Base-by-base conservation (phyloP, 2,113 vertebrate species). In the Ptilorrhoa leucosticta region DNA sequence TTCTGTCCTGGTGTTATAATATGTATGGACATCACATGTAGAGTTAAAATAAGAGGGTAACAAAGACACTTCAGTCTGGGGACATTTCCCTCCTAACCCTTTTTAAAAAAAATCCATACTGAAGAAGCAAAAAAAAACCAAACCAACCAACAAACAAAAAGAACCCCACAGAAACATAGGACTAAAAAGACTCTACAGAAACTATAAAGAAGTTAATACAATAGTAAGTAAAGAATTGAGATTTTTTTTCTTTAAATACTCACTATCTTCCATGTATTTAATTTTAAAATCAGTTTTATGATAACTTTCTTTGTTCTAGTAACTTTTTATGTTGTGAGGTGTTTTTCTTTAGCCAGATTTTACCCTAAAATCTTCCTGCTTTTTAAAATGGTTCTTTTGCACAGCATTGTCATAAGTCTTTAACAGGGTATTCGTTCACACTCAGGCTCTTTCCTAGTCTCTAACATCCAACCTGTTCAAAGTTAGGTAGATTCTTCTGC, bases 121-220 rank as follows among this genome's bases (percentile, higher is more conserved):
- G 18, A 56, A 24, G 7, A 60, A 45, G 7, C 1, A 1, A 3
- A 8, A 15, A 40, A 15, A 44, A 28, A 6, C 3, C 27, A 17
- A 28, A 2, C 7, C 11, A 48, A 14, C 11, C 1, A 27, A 18
- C 8, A 24, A 80, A 72, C 3, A 7, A 35, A 71, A 23, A 7
- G 20, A 61, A 13, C 19, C 0, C 22, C 18, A 27, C 18, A 51
- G 47, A 83, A 51, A 6, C 3, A 50, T 1, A 13, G 5, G 17
- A 76, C 24, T 47, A 81, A 87, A 76, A 69, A 28, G 3, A 16
- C 31, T 60, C 26, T 70, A 39, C 11, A 77, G 24, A 75, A 85
- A 10, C 0, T 1, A 44, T n/a, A 23, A 63, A 50, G 10, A 79
- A 83, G 68, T 79, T 33, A 82, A 37, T 60, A 27, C 1, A 60